A percentile compares a stretch with the other conserved stretches of the same genome.
phyloP scores from a whole-genome alignment of 2,888 invertebrate genomes.

The Mesorhabditis spiculigera region DNA sequence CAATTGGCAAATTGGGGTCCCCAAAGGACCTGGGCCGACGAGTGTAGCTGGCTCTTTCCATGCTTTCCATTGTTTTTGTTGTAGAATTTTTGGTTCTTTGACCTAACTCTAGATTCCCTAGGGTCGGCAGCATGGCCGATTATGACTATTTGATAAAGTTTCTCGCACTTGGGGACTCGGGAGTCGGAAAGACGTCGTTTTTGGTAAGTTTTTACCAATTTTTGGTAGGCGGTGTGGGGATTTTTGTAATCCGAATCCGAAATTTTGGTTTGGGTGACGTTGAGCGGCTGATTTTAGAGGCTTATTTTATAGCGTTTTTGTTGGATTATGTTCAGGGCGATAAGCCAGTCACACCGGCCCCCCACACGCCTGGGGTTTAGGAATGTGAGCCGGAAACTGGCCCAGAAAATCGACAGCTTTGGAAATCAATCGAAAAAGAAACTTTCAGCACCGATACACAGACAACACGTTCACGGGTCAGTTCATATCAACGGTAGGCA shows the following conservation, averaged over 20 bases:
- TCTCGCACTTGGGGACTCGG: constrained; percentile 89
- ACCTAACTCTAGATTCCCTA: neutral
- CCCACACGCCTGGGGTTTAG: too few species aligned
- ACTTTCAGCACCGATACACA: constrained; percentile 80
- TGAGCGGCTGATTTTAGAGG: neutral
- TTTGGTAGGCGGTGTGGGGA: neutral
- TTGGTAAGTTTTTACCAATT: constrained; percentile 31
- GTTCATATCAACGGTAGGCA: constrained; percentile 93
- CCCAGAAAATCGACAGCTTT: too few species aligned
- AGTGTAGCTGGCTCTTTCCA: too few species aligned
- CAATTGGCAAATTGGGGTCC: too few species aligned
- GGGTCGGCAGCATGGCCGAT: constrained; percentile 64
- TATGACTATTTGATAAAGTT: constrained; percentile 90
- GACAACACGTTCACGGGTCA: constrained; percentile 85
- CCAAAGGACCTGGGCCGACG: too few species aligned
- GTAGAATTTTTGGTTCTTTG: too few species aligned
- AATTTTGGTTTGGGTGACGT: neutral
- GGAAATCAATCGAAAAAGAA: neutral
- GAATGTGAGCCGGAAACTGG: too few species aligned
- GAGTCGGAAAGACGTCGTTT: constrained; percentile 93
- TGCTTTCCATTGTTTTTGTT: too few species aligned
- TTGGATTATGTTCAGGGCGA: too few species aligned
- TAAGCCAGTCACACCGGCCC: too few species aligned
- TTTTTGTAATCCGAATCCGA: neutral
- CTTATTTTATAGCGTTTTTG: neutral